A percentile compares a stretch with the other conserved stretches of the same genome.
Conservation (phyloP, 2,113 vertebrate genomes). For the Mugil cephalus region DNA sequence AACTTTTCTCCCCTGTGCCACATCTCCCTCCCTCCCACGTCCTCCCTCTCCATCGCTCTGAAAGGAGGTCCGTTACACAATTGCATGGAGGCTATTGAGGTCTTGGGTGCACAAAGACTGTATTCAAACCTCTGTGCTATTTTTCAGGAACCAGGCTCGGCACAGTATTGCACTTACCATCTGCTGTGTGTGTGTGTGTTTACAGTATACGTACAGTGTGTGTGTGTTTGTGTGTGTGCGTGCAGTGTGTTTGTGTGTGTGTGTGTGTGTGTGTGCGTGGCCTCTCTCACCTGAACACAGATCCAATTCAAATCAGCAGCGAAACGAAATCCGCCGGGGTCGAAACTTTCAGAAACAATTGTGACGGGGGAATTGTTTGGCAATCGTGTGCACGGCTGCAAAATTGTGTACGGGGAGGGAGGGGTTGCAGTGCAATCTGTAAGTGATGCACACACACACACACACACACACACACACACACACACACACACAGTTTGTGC, state of each 20-base stretch:
- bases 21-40: slow-evolving; percentile 4
- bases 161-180: slow-evolving; percentile 58
- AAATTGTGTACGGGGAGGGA: too few species aligned
- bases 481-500: slow-evolving; percentile 10
- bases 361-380: background rate
- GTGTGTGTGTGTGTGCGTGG: slow-evolving; percentile 7
- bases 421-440: slow-evolving; percentile 13
- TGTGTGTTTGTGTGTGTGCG: slow-evolving; percentile 20
- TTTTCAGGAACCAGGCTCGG: slow-evolving; percentile 57
- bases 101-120: slow-evolving; percentile 63
- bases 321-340: slow-evolving; percentile 23
- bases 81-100: slow-evolving; percentile 62
- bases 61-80: slow-evolving; percentile 72
- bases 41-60: slow-evolving; percentile 39
- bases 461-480: slow-evolving; percentile 1
- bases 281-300: slow-evolving; percentile 47
- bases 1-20: slow-evolving; percentile 29
- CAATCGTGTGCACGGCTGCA: background rate
- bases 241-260: slow-evolving; percentile 26
- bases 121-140: slow-evolving; percentile 70
- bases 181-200: slow-evolving; percentile 45
- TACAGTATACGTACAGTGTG: slow-evolving; percentile 8
- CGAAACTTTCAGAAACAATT: slow-evolving; percentile 41
- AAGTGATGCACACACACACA: background rate
- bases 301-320: slow-evolving; percentile 43